These are phyloP conservation scores for Myripristis jacobus DNA, from an alignment of 2,797 vertebrate species.

Conservation along the genomic window DNA sequence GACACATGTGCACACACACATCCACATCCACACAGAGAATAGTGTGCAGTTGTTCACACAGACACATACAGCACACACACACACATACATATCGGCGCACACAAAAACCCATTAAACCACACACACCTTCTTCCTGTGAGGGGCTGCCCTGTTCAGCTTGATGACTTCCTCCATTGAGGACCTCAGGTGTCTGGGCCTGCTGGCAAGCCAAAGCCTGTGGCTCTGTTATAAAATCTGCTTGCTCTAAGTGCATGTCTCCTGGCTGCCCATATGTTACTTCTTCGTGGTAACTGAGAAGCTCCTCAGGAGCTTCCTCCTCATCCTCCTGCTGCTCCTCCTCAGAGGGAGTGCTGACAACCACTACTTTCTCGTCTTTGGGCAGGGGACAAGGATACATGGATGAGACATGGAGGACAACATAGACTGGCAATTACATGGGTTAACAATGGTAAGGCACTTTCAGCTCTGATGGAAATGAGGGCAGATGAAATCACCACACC, in stretches of 20 bases:
- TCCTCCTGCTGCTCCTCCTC: conserved; percentile 72
- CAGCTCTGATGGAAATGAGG: conserved; percentile 76
- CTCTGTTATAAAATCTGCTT: conserved; percentile 79
- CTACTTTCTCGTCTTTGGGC: conserved; percentile 85
- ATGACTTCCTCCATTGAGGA: conserved; percentile 83
- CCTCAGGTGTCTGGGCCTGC: conserved; percentile 80
- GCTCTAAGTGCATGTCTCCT: conserved; percentile 74
- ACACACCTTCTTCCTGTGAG: conserved; percentile 75
- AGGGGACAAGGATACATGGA: conserved; percentile 52
- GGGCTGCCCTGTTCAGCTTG: conserved; percentile 73
- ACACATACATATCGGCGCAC: conserved; percentile 11
- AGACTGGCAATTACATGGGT: conserved; percentile 61
- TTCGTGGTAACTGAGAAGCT: conserved; percentile 65
- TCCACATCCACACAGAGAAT: background rate
- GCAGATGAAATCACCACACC: conserved; percentile 54
- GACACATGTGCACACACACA: conserved; percentile 11
- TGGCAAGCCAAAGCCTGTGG: conserved; percentile 77
- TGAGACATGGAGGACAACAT: conserved; percentile 84
- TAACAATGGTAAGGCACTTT: conserved; percentile 76
- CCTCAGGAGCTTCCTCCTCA: conserved; percentile 67
- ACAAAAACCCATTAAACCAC: conserved; percentile 49
- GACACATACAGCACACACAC: conserved; percentile 1
- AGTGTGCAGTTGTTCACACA: conserved; percentile 5
- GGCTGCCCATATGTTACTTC: conserved; percentile 70
- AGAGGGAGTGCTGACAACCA: conserved; percentile 75